phyloP scores from a whole-genome alignment of 2,797 vertebrate genomes.

The Crocidura indochinensis region DNA sequence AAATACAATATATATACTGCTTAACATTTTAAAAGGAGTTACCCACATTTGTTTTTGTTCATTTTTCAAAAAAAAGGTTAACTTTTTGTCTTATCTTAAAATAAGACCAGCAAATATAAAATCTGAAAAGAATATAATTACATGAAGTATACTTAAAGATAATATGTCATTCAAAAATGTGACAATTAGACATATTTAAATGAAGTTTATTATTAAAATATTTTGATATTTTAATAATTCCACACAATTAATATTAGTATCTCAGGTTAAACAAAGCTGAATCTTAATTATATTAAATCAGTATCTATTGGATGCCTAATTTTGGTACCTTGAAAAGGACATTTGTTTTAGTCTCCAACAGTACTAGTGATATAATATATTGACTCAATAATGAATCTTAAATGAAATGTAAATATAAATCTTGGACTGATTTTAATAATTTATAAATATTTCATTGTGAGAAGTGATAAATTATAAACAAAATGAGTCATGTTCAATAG shows the following conservation, averaged over 20 bases:
- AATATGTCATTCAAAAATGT: neutral
- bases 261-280: constrained; percentile 26
- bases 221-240: constrained; percentile 1
- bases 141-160: neutral
- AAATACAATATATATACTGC: neutral
- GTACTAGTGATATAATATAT: neutral
- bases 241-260: constrained; percentile 3
- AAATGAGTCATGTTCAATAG: neutral
- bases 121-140: neutral
- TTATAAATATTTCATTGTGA: constrained; percentile 19
- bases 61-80: constrained; percentile 18
- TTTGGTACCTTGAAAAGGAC: constrained; percentile 19
- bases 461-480: constrained; percentile 25
- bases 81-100: constrained; percentile 11
- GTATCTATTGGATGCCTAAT: neutral
- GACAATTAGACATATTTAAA: neutral
- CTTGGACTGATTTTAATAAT: neutral
- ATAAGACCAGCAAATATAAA: neutral
- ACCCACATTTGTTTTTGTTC: neutral
- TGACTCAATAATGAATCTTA: neutral
- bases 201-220: neutral
- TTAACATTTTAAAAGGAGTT: neutral
- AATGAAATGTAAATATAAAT: neutral
- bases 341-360: neutral
- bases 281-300: constrained; percentile 18